phyloP scores from a whole-genome alignment of 2,888 invertebrate species.

The Cantharis rustica region DNA sequence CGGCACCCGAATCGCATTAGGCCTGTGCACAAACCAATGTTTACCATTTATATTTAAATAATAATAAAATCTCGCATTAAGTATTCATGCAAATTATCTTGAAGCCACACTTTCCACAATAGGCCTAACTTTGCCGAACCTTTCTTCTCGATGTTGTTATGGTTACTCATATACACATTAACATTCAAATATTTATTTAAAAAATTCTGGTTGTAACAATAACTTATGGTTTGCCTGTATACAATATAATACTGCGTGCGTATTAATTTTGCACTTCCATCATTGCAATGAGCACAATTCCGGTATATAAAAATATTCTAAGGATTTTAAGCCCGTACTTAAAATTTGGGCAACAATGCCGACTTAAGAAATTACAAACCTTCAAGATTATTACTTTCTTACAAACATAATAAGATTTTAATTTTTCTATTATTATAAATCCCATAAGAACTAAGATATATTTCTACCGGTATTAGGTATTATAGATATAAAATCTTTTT shows the following conservation, averaged over 20 bases:
- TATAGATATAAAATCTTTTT: background rate
- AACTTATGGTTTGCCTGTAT: background rate
- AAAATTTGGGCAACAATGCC: background rate
- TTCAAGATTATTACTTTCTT: background rate
- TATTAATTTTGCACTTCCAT: background rate
- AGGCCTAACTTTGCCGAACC: background rate
- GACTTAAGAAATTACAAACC: background rate
- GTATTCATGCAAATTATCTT: background rate
- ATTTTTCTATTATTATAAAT: background rate
- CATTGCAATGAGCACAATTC: background rate
- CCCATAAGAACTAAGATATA: background rate
- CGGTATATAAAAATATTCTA: background rate
- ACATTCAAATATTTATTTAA: background rate
- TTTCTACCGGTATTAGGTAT: background rate
- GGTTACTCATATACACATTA: background rate
- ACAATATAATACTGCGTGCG: too few relatives aligned
- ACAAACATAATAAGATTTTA: background rate
- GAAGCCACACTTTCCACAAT: background rate
- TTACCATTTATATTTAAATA: background rate
- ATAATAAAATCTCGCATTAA: background rate
- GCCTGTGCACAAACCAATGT: background rate
- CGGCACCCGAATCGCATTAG: slow-evolving; percentile 5
- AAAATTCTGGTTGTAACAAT: background rate
- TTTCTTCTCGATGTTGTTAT: background rate
- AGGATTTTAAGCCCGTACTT: background rate